These are phyloP conservation scores for Alectura lathami DNA, from an alignment of 2,113 vertebrate genomes.

Conservation along the genomic window DNA sequence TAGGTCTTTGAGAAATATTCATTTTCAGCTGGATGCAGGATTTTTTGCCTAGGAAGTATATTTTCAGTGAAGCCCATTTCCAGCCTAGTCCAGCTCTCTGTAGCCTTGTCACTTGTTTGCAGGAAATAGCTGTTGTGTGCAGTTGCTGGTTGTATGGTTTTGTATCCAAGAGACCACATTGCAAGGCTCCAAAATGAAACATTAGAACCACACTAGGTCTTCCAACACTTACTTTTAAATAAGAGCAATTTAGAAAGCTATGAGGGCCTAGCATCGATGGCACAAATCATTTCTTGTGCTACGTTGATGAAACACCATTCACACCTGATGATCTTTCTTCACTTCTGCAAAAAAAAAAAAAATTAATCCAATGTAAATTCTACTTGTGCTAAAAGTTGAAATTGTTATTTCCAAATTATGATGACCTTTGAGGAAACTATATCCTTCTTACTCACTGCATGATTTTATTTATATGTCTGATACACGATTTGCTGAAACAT, in stretches of 20 bases:
- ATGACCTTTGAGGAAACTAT: not conserved
- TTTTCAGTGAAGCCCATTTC: not conserved
- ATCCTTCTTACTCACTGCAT: not conserved
- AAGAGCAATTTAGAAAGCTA: not conserved
- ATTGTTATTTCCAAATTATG: not conserved
- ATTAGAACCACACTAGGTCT: not conserved
- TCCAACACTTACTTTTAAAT: not conserved
- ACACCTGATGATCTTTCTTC: not conserved
- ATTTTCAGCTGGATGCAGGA: not conserved
- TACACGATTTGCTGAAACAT: not conserved
- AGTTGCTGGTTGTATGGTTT: not conserved
- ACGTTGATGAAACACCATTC: not conserved
- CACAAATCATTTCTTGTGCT: not conserved
- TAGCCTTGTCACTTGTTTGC: not conserved
- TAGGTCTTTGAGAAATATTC: not conserved
- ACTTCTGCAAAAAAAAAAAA: not conserved
- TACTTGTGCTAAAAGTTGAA: not conserved
- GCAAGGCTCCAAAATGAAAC: not conserved
- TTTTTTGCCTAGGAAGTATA: not conserved
- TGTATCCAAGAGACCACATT: not conserved
- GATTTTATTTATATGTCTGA: not conserved
- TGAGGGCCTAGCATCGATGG: not conserved
- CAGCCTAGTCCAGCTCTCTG: not conserved
- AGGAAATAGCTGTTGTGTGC: not conserved
- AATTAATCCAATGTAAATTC: not conserved